Evolutionary conservation across 2,888 invertebrate species (phyloP), one percentile per base, ranked within the genome.

Genomic region (Eristalinus sepulchralis): DNA sequence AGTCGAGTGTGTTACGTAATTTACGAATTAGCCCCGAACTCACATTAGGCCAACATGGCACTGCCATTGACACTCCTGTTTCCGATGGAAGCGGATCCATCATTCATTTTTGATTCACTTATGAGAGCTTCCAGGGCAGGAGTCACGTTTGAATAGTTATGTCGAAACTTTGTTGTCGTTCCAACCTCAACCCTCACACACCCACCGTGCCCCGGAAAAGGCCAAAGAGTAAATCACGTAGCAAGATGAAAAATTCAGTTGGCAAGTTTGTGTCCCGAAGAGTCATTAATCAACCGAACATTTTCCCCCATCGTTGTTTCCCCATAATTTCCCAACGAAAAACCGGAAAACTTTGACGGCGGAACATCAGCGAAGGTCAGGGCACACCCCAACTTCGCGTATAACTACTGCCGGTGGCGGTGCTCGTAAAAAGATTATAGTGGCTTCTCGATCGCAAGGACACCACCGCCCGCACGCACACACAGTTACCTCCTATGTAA

Each of bases 281-380:
- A 31, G 10, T 60, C 55, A 85, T 85, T 81, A 82, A 82, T 85
- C 82, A 85, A 53, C 72, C 22, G 72, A 1, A 24, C 24, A 27
- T 1, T 36, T 36, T n/a, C 13, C 20, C 22, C 22, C 6, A 22
- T 57, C 24, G 22, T 3, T 57, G 24, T 57, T 57, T 6, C 24
- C 13, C 11, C 22, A 24, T 27, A 22, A 57, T 10, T 57, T n/a
- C 5, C 10, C 24, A 17, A 9, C 13, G 11, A 57, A 36, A 33
- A 27, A 68, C 1, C 33, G 22, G n/a, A 59, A 70, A 27, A 24
- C 13, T 55, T 17, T 8, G 24, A 20, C 22, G 22, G 34, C n/a
- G 17, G 11, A 36, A 1, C 22, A 57, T 20, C 9, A 62, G 22
- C 53, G 67, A 70, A 78, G 70, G 63, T 70, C 70, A 71, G 22